phyloP scores from a whole-genome alignment of 2,797 vertebrate species.

The Cichlasoma orientale region DNA sequence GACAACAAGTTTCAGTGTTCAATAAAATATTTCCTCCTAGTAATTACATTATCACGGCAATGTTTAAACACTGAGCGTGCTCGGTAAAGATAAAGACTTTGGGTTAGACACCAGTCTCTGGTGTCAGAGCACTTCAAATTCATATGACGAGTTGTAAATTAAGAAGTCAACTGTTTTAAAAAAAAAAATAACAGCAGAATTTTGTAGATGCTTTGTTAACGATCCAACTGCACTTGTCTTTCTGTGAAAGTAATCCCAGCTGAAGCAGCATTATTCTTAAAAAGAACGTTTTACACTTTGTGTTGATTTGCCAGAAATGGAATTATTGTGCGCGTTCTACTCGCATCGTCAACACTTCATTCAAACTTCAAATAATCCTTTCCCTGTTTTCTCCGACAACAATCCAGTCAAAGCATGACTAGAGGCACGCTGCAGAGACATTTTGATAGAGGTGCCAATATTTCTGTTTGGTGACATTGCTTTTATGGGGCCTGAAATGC shows the following conservation, averaged over 20 bases:
- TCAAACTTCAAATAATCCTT: conserved; percentile 22
- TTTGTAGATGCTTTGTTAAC: background rate
- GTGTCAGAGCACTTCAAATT: background rate
- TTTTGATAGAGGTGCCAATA: conserved; percentile 8
- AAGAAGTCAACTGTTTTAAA: too few relatives aligned
- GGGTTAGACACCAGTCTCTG: background rate
- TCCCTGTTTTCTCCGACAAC: conserved; percentile 12
- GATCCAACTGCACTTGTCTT: background rate
- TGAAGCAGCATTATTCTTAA: background rate
- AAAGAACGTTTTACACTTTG: background rate
- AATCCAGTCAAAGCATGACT: conserved; percentile 17
- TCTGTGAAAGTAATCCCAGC: conserved; percentile 8
- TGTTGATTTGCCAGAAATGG: conserved; percentile 11
- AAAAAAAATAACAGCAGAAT: background rate
- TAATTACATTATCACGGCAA: background rate
- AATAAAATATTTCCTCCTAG: background rate
- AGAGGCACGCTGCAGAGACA: background rate
- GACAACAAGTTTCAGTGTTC: background rate
- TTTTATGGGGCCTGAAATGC: background rate
- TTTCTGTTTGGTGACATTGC: conserved; percentile 16
- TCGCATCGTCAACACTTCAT: background rate
- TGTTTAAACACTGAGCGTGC: background rate
- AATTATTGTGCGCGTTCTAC: conserved; percentile 1
- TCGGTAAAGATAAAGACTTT: background rate
- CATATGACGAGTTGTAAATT: background rate